Evolutionary conservation across 2,113 vertebrate genomes (phyloP).

Genomic region (Bubo scandiacus): DNA sequence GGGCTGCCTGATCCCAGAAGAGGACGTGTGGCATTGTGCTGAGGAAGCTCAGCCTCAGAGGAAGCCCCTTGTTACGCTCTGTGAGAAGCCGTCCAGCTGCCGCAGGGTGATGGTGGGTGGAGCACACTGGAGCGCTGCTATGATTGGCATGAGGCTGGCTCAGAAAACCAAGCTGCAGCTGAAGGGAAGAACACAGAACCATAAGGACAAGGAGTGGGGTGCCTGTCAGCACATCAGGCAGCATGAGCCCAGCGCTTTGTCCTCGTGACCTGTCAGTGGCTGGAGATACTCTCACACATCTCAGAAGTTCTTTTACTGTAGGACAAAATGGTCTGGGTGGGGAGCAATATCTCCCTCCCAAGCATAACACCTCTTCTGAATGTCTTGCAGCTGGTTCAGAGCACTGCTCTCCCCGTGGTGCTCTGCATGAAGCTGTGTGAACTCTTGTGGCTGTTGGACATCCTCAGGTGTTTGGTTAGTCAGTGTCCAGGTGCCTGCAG

Average conservation of each 20-base stretch:
- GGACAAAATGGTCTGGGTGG: neutral
- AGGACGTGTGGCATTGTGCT: neutral
- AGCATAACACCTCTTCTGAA: neutral
- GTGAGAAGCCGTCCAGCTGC: neutral
- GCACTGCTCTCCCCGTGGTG: neutral
- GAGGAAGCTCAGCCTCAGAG: neutral
- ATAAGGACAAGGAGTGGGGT: neutral
- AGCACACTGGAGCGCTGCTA: neutral
- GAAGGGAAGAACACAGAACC: neutral
- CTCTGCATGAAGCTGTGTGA: neutral
- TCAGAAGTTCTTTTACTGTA: neutral
- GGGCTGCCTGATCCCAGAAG: neutral
- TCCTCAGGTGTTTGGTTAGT: neutral
- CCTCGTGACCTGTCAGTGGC: neutral
- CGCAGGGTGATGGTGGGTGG: neutral
- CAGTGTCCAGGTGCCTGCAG: neutral
- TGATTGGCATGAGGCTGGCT: rapidly evolving
- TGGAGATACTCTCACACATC: neutral
- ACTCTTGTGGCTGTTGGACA: neutral
- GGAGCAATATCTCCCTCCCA: neutral
- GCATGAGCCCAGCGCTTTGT: neutral
- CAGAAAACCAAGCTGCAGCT: neutral
- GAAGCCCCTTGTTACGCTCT: neutral
- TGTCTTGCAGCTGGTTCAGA: neutral
- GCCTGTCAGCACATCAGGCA: rapidly evolving